Evolutionary conservation across 2,888 invertebrate species (phyloP), one percentile per base, ranked within the genome.

Genomic region (Gastracanthus pulcherrimus): DNA sequence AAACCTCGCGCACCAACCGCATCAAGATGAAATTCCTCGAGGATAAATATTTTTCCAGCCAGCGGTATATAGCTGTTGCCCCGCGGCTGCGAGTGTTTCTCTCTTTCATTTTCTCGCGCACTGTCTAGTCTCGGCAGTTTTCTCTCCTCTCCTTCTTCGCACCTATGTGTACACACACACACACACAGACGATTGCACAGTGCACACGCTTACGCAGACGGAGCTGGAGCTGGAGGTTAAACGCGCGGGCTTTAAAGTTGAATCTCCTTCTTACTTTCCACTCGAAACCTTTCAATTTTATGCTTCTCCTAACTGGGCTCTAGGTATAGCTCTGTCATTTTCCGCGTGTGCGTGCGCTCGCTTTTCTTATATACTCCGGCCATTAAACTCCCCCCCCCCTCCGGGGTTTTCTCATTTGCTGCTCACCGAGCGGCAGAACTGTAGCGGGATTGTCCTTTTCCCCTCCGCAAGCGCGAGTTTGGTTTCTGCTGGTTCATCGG

Each of bases 401-500:
- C n/a, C n/a, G n/a, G n/a, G 29, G 41, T 64, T 51, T 64, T 75
- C 75, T 51, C 64, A 64, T 64, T 64, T 64, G 16, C 48, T 5
- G 19, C 55, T n/a, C n/a, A n/a, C n/a, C n/a, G n/a, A n/a, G n/a
- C n/a, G n/a, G n/a, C n/a, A n/a, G n/a, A n/a, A n/a, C n/a, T n/a
- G n/a, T n/a, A n/a, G 29, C 36, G 9, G 58, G 29, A 71, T 71
- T 58, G 71, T 71, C 71, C 71, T 71, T 71, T 71, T 71, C 58
- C 58, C 38, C 29, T 23, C 51, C 23, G 34, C 55, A 36, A 26
- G 58, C 38, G 11, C 3, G 23, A 23, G 66, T n/a, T n/a, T n/a
- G 64, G 36, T 66, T 66, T 76, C 75, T 41, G 51, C 66, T 51
- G 66, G 66, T 76, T 76, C 75, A 66, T 76, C 75, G 66, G 29